Evolutionary conservation across 2,888 invertebrate genomes (phyloP).

Genomic region (Anthophora plumipes): DNA sequence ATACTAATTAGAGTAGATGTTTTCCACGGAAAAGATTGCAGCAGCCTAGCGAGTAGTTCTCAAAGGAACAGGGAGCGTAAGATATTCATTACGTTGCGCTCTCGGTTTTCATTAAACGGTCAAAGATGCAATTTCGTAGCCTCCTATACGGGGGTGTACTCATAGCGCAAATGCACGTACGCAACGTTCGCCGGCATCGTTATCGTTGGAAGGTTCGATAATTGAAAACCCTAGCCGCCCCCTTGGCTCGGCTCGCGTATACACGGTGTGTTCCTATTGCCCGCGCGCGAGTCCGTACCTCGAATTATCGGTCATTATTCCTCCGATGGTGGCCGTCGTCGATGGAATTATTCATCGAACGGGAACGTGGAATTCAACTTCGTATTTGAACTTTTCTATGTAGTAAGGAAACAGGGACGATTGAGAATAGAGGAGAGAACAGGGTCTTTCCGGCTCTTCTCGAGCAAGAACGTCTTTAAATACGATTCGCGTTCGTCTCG

Average conservation of each 20-base stretch:
- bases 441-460: neutral
- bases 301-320: constrained; percentile 65
- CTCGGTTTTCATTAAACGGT: constrained; percentile 53
- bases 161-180: constrained; percentile 34
- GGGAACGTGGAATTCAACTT: constrained; percentile 4
- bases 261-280: constrained; percentile 47
- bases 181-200: constrained; percentile 32
- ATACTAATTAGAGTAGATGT: neutral
- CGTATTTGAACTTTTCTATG: constrained; percentile 12
- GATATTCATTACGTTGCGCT: constrained; percentile 42
- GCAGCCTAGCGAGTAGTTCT: neutral
- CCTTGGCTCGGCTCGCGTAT: constrained; percentile 31
- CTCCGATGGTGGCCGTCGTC: constrained; percentile 38
- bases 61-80: constrained; percentile 18
- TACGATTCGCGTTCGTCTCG: neutral
- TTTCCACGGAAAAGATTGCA: neutral
- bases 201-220: constrained; percentile 56
- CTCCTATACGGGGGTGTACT: constrained; percentile 22
- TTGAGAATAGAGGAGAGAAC: neutral
- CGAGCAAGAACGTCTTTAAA: neutral
- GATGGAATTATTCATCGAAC: constrained; percentile 55
- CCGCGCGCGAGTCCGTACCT: constrained; percentile 47
- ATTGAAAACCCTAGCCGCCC: constrained; percentile 63
- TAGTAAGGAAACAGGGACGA: neutral
- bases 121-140: constrained; percentile 53